These are phyloP conservation scores for Pimephales promelas DNA, from an alignment of 2,113 vertebrate species.

Conservation along the genomic window DNA sequence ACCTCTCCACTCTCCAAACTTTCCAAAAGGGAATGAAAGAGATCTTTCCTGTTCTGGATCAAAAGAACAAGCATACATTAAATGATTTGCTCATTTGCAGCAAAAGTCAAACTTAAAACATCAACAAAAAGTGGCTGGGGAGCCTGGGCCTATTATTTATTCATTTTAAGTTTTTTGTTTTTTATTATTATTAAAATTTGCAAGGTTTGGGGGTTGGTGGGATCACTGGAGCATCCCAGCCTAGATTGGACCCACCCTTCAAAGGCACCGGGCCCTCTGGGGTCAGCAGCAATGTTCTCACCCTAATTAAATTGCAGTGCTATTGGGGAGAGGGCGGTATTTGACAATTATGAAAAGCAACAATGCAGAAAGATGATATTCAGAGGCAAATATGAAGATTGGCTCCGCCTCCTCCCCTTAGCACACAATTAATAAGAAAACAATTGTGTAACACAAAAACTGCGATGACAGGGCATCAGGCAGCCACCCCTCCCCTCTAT, in stretches of 20 bases:
- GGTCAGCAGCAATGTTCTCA: slow-evolving; percentile 70
- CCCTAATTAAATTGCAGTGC: slow-evolving; percentile 74
- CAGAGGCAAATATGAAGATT: slow-evolving; percentile 83
- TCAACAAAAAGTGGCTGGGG: slow-evolving; percentile 18
- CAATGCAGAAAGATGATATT: slow-evolving; percentile 91
- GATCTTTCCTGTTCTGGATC: slow-evolving; percentile 23
- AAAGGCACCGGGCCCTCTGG: slow-evolving; percentile 63
- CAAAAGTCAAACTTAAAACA: slow-evolving; percentile 15
- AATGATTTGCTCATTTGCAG: slow-evolving; percentile 5
- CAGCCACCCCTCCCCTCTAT: slow-evolving; percentile 49
- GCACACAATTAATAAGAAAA: slow-evolving; percentile 77
- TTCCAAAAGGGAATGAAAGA: neutral
- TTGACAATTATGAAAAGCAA: slow-evolving; percentile 93
- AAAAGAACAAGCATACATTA: slow-evolving; percentile 47
- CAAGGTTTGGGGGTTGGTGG: slow-evolving; percentile 33
- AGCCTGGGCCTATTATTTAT: slow-evolving; percentile 31
- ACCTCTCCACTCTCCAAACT: neutral
- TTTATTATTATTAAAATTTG: slow-evolving; percentile 35
- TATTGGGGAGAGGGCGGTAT: slow-evolving; percentile 64
- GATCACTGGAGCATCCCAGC: slow-evolving; percentile 53
- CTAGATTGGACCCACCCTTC: slow-evolving; percentile 63
- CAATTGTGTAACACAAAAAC: slow-evolving; percentile 50
- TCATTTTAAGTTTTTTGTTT: slow-evolving; percentile 7
- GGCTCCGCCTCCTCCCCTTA: slow-evolving; percentile 59
- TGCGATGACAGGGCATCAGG: slow-evolving; percentile 71